These are phyloP conservation scores for Belonocnema kinseyi DNA, from an alignment of 1,140 invertebrate genomes.

Conservation along the genomic window DNA sequence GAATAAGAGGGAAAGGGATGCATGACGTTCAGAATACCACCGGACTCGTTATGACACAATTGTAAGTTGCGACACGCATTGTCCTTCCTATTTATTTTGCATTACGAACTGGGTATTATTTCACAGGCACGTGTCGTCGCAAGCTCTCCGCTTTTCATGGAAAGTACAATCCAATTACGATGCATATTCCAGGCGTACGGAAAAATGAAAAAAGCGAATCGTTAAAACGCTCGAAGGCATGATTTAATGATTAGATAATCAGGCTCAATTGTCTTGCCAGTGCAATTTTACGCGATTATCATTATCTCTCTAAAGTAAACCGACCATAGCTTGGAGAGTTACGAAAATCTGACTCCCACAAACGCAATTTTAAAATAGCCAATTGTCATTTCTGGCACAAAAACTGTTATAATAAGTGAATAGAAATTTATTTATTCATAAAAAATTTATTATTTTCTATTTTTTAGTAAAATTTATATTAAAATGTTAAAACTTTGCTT, in stretches of 20 bases:
- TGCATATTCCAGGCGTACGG: not conserved
- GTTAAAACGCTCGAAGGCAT: not conserved
- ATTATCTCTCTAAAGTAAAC: no score
- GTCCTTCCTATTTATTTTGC: conserved; percentile 50
- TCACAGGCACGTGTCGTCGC: conserved; percentile 45
- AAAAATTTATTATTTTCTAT: no score
- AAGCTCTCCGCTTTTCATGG: not conserved
- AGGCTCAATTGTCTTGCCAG: no score
- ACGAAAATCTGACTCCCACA: no score
- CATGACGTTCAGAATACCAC: conserved; percentile 48
- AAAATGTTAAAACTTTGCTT: no score
- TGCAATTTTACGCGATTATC: no score
- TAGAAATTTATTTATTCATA: no score
- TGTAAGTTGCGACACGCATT: conserved; percentile 49
- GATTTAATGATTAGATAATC: not conserved
- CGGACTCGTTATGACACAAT: conserved; percentile 54
- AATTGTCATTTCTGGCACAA: no score
- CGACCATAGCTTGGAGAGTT: no score
- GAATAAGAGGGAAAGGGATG: not conserved
- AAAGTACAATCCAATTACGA: conserved; percentile 5
- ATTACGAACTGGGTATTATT: conserved; percentile 49
- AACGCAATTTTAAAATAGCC: no score
- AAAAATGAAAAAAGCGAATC: not conserved
- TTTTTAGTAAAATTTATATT: no score
- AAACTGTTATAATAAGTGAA: no score